A percentile compares a stretch with the other conserved stretches of the same genome.
These are phyloP conservation scores for Schizopygopsis pylzovi DNA, from an alignment of 2,797 vertebrate species.

Conservation along the genomic window DNA sequence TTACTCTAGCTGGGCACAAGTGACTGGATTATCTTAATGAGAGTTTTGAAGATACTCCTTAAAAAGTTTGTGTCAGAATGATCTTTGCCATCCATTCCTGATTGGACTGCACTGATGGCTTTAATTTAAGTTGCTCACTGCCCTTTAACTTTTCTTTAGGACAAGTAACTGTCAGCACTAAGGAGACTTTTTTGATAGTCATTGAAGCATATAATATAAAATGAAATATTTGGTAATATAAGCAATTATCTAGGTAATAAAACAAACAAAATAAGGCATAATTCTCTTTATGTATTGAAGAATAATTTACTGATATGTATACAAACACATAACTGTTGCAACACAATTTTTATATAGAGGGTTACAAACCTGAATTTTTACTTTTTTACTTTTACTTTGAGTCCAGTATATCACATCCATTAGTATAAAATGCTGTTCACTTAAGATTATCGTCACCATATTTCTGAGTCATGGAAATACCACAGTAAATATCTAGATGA, in stretches of 20 bases:
- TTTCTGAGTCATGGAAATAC: neutral
- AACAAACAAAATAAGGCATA: neutral
- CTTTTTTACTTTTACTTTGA: neutral
- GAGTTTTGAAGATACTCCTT: slow-evolving; percentile 24
- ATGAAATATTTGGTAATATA: neutral
- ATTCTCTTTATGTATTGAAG: neutral
- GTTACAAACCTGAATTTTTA: neutral
- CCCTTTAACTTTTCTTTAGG: neutral
- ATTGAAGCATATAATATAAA: neutral
- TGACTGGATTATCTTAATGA: slow-evolving; percentile 59
- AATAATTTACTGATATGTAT: neutral
- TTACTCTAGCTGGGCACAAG: slow-evolving; percentile 20
- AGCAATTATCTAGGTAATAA: neutral
- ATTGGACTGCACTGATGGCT: neutral
- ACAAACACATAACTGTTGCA: neutral
- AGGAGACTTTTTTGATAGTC: neutral
- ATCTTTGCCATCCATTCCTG: neutral
- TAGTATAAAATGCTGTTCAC: neutral
- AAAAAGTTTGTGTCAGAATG: neutral
- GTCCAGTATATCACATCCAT: neutral
- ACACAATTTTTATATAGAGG: neutral
- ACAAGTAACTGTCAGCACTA: neutral
- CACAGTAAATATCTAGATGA: slow-evolving; percentile 7
- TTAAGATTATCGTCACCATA: neutral
- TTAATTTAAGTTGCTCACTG: neutral